These are phyloP conservation scores for Luidia sarsii DNA, from an alignment of 53 echinoderm and acorn worm genomes.

Conservation along the genomic window DNA sequence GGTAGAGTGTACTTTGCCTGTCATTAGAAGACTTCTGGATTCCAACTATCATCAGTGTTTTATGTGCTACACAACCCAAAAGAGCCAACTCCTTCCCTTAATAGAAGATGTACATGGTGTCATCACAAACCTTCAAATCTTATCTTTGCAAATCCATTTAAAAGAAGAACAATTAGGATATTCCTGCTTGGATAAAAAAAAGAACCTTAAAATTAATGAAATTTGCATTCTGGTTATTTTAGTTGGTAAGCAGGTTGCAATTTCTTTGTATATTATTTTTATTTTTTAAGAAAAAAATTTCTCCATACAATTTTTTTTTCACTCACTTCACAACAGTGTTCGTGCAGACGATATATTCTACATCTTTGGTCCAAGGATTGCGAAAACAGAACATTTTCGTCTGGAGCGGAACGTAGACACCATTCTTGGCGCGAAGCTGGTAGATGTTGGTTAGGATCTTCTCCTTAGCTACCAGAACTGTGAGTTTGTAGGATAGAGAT, in stretches of 20 bases:
- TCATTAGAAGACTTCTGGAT: no score
- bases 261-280: not conserved
- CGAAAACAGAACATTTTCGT: constrained; percentile 90
- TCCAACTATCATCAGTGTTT: no score
- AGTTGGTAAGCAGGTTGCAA: not conserved
- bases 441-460: constrained; percentile 77
- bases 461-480: constrained; percentile 80
- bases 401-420: constrained; percentile 73
- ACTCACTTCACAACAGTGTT: constrained; percentile 81
- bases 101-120: no score
- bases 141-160: no score
- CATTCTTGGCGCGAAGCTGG: constrained; percentile 86
- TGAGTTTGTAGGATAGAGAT: no score
- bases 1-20: no score
- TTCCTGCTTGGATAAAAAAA: not conserved
- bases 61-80: no score
- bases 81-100: no score
- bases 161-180: no score
- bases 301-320: not conserved
- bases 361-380: constrained; percentile 96
- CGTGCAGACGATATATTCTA: constrained; percentile 93
- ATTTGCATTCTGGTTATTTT: not conserved
- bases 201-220: not conserved
- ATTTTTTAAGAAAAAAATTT: not conserved
- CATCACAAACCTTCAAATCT: no score